Base-by-base conservation (phyloP, 2,797 vertebrate genomes). In the Onychomys torridus region DNA sequence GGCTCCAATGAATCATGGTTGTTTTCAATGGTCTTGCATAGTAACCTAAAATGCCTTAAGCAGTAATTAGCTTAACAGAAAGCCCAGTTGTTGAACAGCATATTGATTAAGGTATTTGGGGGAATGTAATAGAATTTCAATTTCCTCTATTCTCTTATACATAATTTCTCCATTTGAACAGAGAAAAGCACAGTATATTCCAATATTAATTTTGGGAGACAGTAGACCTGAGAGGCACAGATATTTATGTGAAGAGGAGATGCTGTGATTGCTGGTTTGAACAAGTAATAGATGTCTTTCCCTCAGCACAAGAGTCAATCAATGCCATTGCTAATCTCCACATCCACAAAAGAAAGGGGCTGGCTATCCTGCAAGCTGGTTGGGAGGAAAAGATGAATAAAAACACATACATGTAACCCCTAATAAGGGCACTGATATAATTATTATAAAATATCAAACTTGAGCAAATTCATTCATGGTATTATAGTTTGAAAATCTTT, bases 381-480 rank as follows among this genome's bases (percentile, higher is more conserved):
- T 40, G 0, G 17, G 4, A 71, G 4, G 2, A 55, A 86, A 34
- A 52, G 61, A 1, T 34, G 65, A 79, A 23, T 46, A 59, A 40
- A 34, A 87, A 19, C 2, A 46, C 29, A 63, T 69, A 91, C 25
- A 52, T 43, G 11, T 13, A 65, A 25, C 11, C 40, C 17, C 61
- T 43, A 82, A 77, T 63, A 82, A 93, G 34, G 19, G 0, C 6
- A 67, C 6, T 76, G 21, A 63, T 71, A 23, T 1, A 49, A 77
- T 87, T 59, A 88, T 57, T 93, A 93, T 76, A 16, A 94, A 92
- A 83, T 71, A 90, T 32, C 57, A 10, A 23, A 71, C 63, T 73
- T 76, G 43, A 92, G 13, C 5, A 73, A 89, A 65, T 11, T 23
- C 32, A 87, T 81, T 93, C 19, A 75, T 59, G 61, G 11, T n/a